Evolutionary conservation across 2,888 invertebrate species (phyloP), one percentile per base, ranked within the genome.

Genomic region (Nymphalis c-album): DNA sequence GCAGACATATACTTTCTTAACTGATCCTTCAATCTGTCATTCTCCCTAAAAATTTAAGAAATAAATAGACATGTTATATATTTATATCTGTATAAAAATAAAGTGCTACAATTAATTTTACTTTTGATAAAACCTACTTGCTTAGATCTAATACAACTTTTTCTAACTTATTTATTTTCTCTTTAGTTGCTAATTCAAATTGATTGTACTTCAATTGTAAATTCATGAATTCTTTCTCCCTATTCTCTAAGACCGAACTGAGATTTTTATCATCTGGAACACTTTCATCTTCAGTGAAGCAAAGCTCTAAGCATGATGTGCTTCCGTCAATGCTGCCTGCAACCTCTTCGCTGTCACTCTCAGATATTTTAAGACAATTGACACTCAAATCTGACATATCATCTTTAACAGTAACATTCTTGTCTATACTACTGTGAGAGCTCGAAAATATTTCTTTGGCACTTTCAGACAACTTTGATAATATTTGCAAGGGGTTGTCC

Each of bases 1-100:
- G 97, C 97, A 63, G 96, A 95, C 75, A 97, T 95, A 84, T 98
- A 98, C 79, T 96, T 96, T 76, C 96, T 94, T 68, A 98, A 85
- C 82, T 98, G 97, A 76, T 96, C 96, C 80, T 97, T 96, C 75
- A 98, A 88, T 73, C 95, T 91, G 72, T 96, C 96, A 87, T 97
- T 97, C 87, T 98, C 97, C 80, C 96, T 96, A 79, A 68, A 87
- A 85, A 73, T 26, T 13, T 18, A 58, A 58, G 22, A 60, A 60
- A 10, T 46, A 20, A 60, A 26, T 22, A n/a, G 7, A 60, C 17
- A 40, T 20, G 6, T n/a, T n/a, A n/a, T n/a, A n/a, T n/a, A n/a
- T n/a, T n/a, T n/a, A 16, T 51, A 16, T 17, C 16, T 55, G n/a
- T n/a, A n/a, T 16, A 0, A 13, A 5, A 50, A 18, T 20, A 10